Base-by-base conservation (phyloP, 2,888 invertebrate genomes). In the Drosophila nr. perissopoda region DNA sequence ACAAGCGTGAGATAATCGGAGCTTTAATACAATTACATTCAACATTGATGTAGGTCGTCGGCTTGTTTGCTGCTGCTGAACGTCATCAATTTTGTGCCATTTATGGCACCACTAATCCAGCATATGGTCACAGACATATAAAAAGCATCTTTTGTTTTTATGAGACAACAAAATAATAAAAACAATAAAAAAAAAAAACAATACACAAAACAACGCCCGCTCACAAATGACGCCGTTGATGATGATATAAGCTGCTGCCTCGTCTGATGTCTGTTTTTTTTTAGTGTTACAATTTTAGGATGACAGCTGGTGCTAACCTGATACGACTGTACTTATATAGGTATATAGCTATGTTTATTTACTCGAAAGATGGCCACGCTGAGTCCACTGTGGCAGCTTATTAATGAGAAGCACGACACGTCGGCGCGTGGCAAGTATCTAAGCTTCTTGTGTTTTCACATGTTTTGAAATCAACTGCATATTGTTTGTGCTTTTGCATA, bases 21-120 rank as follows among this genome's bases (percentile, higher is more conserved):
- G 52, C 70, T 77, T 70, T 71, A 59, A 82, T 54, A 63, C 71
- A 68, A 88, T 82, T 69, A 85, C 51, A 73, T 27, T 7, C 59
- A 68, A 40, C 70, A 74, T 87, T 83, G 82, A 78, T 83, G 89
- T 86, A 86, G 83, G 83, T 86, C 83, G 87, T 76, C 65, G 65
- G 48, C 72, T 70, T 29, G 48, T 51, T 67, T 49, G 57, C 61
- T 51, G 42, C 69, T 18, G 36, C 69, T 31, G 27, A 54, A 51
- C 62, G 71, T 72, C 81, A 73, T 83, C 58, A 72, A 80, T 67
- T 84, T 36, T 64, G 40, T 84, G 71, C 70, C 82, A 72, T 74
- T 78, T 74, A 84, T 70, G 84, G 72, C 51, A 63, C 40, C 29
- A 58, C 56, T 51, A 61, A 61, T 38, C 34, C 40, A 42, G 64